Evolutionary conservation across 1,140 invertebrate genomes (phyloP).

Genomic region (Cydia pomonella): DNA sequence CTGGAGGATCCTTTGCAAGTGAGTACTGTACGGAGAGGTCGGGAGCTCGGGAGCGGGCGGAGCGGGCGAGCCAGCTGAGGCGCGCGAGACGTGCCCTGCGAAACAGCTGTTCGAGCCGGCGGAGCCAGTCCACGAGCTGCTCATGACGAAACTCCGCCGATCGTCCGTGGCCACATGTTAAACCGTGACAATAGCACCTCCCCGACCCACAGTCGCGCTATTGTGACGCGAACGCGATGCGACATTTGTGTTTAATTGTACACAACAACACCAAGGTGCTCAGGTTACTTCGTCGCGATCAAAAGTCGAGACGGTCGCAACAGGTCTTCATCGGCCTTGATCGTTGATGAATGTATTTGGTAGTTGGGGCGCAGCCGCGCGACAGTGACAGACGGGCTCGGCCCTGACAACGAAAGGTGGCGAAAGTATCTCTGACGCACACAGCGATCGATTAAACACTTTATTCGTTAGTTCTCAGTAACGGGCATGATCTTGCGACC

Average conservation of each 20-base stretch:
- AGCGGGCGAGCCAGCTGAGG: slow-evolving; percentile 41
- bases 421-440: slow-evolving; percentile 68
- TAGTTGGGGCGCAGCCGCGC: slow-evolving; percentile 1
- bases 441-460: slow-evolving; percentile 48
- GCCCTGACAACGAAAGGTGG: slow-evolving; percentile 72
- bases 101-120: slow-evolving; percentile 59
- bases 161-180: slow-evolving; percentile 44
- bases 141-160: slow-evolving; percentile 51
- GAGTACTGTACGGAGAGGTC: slow-evolving; percentile 74
- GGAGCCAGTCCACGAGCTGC: slow-evolving; percentile 33
- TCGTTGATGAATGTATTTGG: slow-evolving; percentile 23
- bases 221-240: slow-evolving; percentile 44
- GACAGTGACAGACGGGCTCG: slow-evolving; percentile 40
- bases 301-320: slow-evolving; percentile 39
- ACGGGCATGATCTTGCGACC: slow-evolving; percentile 9
- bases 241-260: slow-evolving; percentile 46
- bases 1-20: slow-evolving; percentile 92
- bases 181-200: slow-evolving; percentile 48
- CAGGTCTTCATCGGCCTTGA: slow-evolving; percentile 15
- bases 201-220: slow-evolving; percentile 40
- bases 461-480: slow-evolving; percentile 38
- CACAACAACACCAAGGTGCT: slow-evolving; percentile 41
- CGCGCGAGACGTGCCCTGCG: slow-evolving; percentile 39
- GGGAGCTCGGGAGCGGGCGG: slow-evolving; percentile 27
- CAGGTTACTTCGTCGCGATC: slow-evolving; percentile 39